Evolutionary conservation across 2,888 invertebrate species (phyloP).

Genomic region (Pteria penguin): DNA sequence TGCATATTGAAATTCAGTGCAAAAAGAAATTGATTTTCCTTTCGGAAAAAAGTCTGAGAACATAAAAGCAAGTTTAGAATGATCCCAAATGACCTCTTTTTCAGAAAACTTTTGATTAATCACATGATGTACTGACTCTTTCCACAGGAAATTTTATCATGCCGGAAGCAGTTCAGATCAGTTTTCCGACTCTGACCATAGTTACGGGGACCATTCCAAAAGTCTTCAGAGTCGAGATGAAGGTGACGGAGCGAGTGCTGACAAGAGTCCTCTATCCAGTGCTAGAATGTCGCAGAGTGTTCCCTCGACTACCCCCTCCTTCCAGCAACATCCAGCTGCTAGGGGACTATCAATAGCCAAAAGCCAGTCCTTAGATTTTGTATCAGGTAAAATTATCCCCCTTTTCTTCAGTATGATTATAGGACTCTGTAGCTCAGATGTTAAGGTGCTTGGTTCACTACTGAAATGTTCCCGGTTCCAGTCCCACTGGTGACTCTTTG

Average conservation of each 20-base stretch:
- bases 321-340: conserved; percentile 21
- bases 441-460: too few species aligned
- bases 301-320: conserved; percentile 32
- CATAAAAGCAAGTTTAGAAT: too few species aligned
- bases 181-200: conserved; percentile 70
- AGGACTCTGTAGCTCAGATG: too few species aligned
- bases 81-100: neutral
- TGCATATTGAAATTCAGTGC: too few species aligned
- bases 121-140: neutral
- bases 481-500: too few species aligned
- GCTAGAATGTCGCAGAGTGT: conserved; percentile 57
- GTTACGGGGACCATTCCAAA: conserved; percentile 52
- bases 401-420: too few species aligned
- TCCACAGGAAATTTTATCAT: conserved; percentile 52
- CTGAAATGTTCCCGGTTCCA: too few species aligned
- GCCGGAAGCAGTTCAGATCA: conserved; percentile 71
- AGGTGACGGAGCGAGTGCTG: conserved; percentile 74
- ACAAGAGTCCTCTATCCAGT: conserved; percentile 69
- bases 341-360: conserved; percentile 45
- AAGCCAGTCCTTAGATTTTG: conserved; percentile 58
- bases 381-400: conserved; percentile 62
- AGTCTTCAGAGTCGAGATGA: conserved; percentile 53
- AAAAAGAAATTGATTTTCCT: too few species aligned
- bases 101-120: neutral
- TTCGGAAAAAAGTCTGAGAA: too few species aligned